A percentile compares a stretch with the other conserved stretches of the same genome.
These are phyloP conservation scores for Onychomys torridus DNA, from an alignment of 2,797 vertebrate species.

Conservation along the genomic window DNA sequence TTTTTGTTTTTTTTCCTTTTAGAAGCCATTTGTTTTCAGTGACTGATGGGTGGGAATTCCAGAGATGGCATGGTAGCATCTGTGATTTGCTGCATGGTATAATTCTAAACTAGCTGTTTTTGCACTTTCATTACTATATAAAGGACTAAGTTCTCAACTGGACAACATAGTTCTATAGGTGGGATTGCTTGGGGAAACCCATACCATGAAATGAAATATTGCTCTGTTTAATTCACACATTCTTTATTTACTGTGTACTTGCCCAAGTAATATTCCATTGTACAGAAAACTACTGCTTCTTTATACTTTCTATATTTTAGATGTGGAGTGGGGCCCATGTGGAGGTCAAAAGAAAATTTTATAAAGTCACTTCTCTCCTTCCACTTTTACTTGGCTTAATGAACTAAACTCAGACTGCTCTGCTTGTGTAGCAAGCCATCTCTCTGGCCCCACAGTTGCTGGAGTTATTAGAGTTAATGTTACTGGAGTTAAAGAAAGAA, in stretches of 20 bases:
- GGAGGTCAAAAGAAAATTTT: neutral
- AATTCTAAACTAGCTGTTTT: conserved; percentile 1
- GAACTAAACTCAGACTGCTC: neutral
- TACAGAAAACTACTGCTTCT: neutral
- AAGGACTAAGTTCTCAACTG: conserved; percentile 35
- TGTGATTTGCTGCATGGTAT: neutral
- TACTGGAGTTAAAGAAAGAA: neutral
- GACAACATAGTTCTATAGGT: conserved; percentile 48
- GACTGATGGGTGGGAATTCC: neutral
- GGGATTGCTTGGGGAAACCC: neutral
- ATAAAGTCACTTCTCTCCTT: neutral
- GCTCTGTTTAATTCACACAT: neutral
- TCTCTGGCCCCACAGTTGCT: neutral
- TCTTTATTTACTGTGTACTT: neutral
- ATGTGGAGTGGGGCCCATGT: neutral
- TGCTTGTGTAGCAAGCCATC: neutral
- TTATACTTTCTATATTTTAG: neutral
- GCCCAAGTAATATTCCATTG: neutral
- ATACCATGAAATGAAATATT: neutral
- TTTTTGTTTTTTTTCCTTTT: no score
- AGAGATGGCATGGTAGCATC: neutral
- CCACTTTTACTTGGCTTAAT: neutral
- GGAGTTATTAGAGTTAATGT: neutral
- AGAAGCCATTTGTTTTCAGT: neutral
- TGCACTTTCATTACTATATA: neutral